These are phyloP conservation scores for Zaprionus bogoriensis DNA, from an alignment of 2,888 invertebrate species.

Conservation along the genomic window DNA sequence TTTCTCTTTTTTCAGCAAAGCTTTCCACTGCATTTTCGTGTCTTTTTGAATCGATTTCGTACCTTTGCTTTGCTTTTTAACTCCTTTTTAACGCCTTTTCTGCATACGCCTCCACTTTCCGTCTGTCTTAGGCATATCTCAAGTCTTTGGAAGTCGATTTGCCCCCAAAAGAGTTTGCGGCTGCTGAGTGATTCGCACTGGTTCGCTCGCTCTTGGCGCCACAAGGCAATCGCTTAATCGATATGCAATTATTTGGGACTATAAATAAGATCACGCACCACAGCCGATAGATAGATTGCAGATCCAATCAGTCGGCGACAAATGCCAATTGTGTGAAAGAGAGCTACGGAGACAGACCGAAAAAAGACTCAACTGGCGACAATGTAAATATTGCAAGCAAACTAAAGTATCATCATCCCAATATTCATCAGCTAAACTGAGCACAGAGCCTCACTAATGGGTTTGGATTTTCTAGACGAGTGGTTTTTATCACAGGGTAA, in stretches of 20 bases:
- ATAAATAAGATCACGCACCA: constrained; percentile 60
- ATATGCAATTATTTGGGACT: constrained; percentile 48
- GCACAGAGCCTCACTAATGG: constrained; percentile 53
- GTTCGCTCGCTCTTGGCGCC: constrained; percentile 10
- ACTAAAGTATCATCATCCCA: constrained; percentile 44
- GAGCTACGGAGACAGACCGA: not conserved
- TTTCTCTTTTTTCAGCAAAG: not conserved
- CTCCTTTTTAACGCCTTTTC: not conserved
- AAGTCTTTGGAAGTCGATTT: too few relatives aligned
- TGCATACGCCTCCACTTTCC: too few relatives aligned
- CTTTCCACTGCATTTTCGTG: constrained; percentile 1
- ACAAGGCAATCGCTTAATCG: constrained; percentile 46
- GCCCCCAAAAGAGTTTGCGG: not conserved
- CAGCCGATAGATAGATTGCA: constrained; percentile 43
- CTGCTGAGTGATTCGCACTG: constrained; percentile 3
- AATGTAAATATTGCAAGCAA: constrained; percentile 51
- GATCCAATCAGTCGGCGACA: constrained; percentile 41
- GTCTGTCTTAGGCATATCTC: not conserved
- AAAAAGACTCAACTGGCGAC: constrained; percentile 36
- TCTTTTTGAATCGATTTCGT: too few relatives aligned
- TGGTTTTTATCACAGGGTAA: constrained; percentile 83
- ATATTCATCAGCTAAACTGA: constrained; percentile 41
- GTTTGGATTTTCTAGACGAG: constrained; percentile 82
- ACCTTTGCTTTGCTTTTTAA: not conserved
- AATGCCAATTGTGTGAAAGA: constrained; percentile 52